phyloP scores from a whole-genome alignment of 2,113 vertebrate genomes.

The Bucco capensis region DNA sequence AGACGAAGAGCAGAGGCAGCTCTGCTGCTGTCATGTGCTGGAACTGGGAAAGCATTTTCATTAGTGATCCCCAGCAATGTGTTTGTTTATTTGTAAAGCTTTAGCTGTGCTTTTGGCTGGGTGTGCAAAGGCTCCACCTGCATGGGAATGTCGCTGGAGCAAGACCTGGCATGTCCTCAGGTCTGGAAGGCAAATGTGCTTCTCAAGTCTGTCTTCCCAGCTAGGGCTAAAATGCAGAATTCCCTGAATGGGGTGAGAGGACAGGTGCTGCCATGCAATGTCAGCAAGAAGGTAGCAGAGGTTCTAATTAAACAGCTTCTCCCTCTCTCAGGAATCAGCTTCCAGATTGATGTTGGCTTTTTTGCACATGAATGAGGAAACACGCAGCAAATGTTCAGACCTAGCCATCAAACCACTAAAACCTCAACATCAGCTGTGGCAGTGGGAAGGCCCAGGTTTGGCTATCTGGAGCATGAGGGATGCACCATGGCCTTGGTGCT shows the following conservation, averaged over 20 bases:
- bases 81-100: conserved; percentile 10
- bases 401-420: not conserved
- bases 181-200: not conserved
- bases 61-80: not conserved
- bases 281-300: not conserved
- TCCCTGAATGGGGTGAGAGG: not conserved
- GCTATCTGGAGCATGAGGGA: accelerated
- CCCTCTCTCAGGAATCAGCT: not conserved
- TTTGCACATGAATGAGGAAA: not conserved
- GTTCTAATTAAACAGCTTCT: not conserved
- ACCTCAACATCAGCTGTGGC: not conserved
- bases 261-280: not conserved
- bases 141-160: not conserved
- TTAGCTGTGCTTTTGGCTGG: not conserved
- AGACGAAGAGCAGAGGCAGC: not conserved
- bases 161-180: not conserved
- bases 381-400: not conserved
- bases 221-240: not conserved
- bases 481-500: accelerated
- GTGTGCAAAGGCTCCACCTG: not conserved
- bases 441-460: not conserved
- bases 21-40: accelerated
- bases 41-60: not conserved
- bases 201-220: not conserved
- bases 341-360: not conserved